These are phyloP conservation scores for Campodea augens DNA, from an alignment of 1,140 invertebrate genomes.

Conservation along the genomic window DNA sequence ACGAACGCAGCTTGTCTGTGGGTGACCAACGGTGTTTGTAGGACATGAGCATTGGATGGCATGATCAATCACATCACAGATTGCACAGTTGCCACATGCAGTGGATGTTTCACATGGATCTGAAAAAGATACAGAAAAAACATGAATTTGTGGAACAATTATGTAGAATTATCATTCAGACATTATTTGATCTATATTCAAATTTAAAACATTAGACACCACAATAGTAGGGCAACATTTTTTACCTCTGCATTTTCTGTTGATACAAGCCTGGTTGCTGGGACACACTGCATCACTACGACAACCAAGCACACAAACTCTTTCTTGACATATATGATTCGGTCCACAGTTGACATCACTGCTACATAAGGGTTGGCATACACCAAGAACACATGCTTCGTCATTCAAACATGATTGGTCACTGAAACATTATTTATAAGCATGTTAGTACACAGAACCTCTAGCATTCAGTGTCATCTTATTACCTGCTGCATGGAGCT, in stretches of 20 bases:
- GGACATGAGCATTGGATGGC: slow-evolving; percentile 66
- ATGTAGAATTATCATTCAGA: neutral
- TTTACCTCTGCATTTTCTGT: slow-evolving; percentile 56
- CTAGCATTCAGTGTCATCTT: neutral
- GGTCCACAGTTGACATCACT: slow-evolving; percentile 55
- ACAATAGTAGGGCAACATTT: slow-evolving; percentile 6
- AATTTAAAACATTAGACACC: neutral
- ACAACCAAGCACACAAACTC: slow-evolving; percentile 66
- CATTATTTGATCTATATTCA: neutral
- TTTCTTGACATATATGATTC: slow-evolving; percentile 67
- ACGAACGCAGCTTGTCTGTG: slow-evolving; percentile 47
- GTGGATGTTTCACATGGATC: slow-evolving; percentile 51
- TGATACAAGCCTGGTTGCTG: slow-evolving; percentile 50
- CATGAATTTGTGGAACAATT: neutral
- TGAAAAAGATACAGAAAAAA: slow-evolving; percentile 19
- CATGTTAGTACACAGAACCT: neutral
- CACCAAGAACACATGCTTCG: slow-evolving; percentile 58
- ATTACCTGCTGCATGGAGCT: slow-evolving; percentile 44
- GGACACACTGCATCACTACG: slow-evolving; percentile 59
- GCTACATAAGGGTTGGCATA: slow-evolving; percentile 65
- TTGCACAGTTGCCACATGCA: slow-evolving; percentile 60
- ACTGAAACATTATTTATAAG: slow-evolving; percentile 26
- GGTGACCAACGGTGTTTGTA: slow-evolving; percentile 56
- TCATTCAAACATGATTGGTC: slow-evolving; percentile 61
- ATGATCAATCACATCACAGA: slow-evolving; percentile 62